A percentile compares a stretch with the other conserved stretches of the same genome.
Conservation (phyloP, 2,888 invertebrate species). For the Monochamus alternatus region DNA sequence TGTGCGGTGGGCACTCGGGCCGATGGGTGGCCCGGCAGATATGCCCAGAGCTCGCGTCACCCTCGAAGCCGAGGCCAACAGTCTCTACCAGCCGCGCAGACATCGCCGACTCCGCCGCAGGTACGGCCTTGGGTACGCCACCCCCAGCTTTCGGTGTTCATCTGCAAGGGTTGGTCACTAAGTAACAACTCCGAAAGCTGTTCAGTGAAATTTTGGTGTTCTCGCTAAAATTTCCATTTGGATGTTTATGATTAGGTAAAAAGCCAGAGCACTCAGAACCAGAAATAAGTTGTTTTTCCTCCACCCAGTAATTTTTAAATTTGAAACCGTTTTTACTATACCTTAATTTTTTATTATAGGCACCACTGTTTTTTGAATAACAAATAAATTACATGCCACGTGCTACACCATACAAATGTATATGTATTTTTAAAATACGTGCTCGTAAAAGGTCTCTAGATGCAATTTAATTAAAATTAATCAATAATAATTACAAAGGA, state of each 20-base stretch:
- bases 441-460: too few species aligned
- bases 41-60: slow-evolving; percentile 64
- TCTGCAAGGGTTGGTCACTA: slow-evolving; percentile 30
- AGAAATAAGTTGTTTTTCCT: background rate
- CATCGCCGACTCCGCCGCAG: slow-evolving; percentile 60
- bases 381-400: too few species aligned
- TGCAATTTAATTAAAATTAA: too few species aligned
- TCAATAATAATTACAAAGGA: background rate
- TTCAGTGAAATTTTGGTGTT: background rate
- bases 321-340: too few species aligned
- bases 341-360: too few species aligned
- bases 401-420: too few species aligned
- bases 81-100: slow-evolving; percentile 61
- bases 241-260: background rate
- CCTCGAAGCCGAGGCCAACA: slow-evolving; percentile 61
- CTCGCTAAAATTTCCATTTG: background rate
- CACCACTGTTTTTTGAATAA: too few species aligned
- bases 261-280: background rate
- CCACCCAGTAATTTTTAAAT: too few species aligned
- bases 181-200: background rate
- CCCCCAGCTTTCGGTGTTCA: slow-evolving; percentile 43
- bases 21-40: slow-evolving; percentile 64
- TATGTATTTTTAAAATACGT: too few species aligned
- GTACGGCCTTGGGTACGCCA: slow-evolving; percentile 39
- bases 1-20: slow-evolving; percentile 63